Percentiles rank a stretch among this genome's conserved stretches.
Evolutionary conservation across 2,113 vertebrate genomes (phyloP).

Genomic region (Macroglossus sobrinus): DNA sequence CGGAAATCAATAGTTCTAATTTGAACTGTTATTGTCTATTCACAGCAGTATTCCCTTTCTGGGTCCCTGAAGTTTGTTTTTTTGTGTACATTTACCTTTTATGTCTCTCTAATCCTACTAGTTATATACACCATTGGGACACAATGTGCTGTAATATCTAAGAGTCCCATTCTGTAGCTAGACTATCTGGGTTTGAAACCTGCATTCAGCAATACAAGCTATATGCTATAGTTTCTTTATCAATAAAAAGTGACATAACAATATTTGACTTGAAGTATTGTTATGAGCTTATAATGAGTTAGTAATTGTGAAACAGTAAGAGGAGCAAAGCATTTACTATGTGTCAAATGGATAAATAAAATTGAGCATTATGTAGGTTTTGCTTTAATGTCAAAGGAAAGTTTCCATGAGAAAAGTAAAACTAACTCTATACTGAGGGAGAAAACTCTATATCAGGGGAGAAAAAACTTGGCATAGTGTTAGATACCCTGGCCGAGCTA

Average conservation of each 20-base stretch:
- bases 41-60: neutral
- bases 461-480: neutral
- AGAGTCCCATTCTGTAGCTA: neutral
- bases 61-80: neutral
- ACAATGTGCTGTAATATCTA: neutral
- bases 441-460: too few species aligned
- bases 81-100: neutral
- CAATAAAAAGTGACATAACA: neutral
- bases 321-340: neutral
- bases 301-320: neutral
- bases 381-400: neutral
- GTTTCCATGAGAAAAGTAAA: neutral
- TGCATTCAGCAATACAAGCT: neutral
- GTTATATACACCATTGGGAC: neutral
- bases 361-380: neutral
- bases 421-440: neutral
- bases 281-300: neutral
- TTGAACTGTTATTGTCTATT: neutral
- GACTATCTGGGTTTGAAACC: neutral
- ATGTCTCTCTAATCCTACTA: neutral
- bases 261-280: neutral
- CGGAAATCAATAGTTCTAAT: neutral
- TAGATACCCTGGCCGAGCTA: neutral
- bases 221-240: neutral
- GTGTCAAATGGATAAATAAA: neutral